Evolutionary conservation across 37 sponge, comb jelly and placozoan species (phyloP).

Genomic region (Chondrilla cf. caribensis): DNA sequence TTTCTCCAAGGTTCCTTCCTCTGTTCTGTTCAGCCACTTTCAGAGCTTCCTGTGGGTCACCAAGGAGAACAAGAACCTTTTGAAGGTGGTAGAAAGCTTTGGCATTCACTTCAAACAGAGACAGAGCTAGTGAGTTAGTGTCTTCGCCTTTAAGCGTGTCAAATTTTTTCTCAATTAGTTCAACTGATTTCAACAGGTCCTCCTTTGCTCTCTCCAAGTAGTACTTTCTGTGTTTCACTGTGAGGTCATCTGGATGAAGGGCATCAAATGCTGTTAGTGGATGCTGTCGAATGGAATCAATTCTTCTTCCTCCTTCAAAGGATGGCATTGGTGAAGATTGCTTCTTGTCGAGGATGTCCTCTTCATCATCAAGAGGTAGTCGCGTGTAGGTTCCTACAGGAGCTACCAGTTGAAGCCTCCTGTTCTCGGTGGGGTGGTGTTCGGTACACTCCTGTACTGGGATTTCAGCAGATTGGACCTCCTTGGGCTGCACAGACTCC

Average conservation of each 20-base stretch:
- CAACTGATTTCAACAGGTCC: slow-evolving; percentile 38
- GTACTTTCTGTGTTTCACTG: slow-evolving; percentile 6
- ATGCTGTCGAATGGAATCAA: slow-evolving; percentile 1
- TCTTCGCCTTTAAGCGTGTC: slow-evolving; percentile 44
- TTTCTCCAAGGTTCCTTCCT: slow-evolving; percentile 70
- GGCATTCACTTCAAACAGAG: slow-evolving; percentile 60
- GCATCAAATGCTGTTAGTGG: neutral
- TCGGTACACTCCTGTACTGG: neutral
- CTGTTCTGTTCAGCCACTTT: slow-evolving; percentile 53
- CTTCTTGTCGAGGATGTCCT: neutral
- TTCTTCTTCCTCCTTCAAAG: too few relatives aligned
- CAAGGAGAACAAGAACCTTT: slow-evolving; percentile 40
- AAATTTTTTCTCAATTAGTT: slow-evolving; percentile 36
- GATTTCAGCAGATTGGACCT: neutral
- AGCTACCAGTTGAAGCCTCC: neutral
- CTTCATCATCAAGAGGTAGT: neutral
- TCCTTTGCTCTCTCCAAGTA: slow-evolving; percentile 30
- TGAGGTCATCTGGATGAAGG: too few relatives aligned
- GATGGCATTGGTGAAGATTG: neutral
- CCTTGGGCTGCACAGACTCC: neutral
- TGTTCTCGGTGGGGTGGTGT: neutral
- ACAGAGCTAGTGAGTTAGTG: slow-evolving; percentile 49
- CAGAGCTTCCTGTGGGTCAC: slow-evolving; percentile 39
- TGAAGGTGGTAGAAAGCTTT: slow-evolving; percentile 60
- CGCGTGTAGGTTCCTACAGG: neutral